These are phyloP conservation scores for Saguinus imperator DNA, from an alignment of 2,113 vertebrate species.

Conservation along the genomic window DNA sequence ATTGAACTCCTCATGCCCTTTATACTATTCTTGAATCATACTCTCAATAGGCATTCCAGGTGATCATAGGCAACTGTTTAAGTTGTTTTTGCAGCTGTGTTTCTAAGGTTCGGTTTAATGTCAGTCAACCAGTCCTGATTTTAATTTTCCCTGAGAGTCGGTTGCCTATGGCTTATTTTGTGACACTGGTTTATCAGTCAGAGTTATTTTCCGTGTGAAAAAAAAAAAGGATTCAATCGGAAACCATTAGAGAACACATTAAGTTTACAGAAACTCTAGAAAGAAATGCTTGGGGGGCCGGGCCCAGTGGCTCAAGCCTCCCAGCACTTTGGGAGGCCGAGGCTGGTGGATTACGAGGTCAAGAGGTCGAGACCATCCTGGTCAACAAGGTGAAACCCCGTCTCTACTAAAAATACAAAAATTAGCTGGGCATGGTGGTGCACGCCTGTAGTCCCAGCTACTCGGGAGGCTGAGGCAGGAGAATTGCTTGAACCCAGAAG, in stretches of 20 bases:
- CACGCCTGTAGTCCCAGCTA: no score
- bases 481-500: no score
- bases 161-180: constrained; percentile 4
- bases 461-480: no score
- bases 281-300: neutral
- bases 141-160: neutral
- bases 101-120: neutral
- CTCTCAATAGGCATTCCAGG: constrained; percentile 6
- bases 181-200: constrained; percentile 24
- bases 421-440: no score
- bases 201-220: neutral
- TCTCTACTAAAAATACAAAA: no score
- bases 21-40: neutral
- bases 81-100: neutral
- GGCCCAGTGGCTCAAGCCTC: no score
- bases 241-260: neutral
- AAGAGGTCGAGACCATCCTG: no score
- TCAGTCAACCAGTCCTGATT: neutral
- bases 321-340: no score
- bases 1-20: neutral
- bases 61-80: neutral
- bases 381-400: no score
- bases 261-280: neutral
- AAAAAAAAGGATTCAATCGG: neutral
- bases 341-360: no score